A percentile compares a stretch with the other conserved stretches of the same genome.
Conservation (phyloP, 30 jellyfish, hydroid and myxozoan species). For the Hydractinia echinata region DNA sequence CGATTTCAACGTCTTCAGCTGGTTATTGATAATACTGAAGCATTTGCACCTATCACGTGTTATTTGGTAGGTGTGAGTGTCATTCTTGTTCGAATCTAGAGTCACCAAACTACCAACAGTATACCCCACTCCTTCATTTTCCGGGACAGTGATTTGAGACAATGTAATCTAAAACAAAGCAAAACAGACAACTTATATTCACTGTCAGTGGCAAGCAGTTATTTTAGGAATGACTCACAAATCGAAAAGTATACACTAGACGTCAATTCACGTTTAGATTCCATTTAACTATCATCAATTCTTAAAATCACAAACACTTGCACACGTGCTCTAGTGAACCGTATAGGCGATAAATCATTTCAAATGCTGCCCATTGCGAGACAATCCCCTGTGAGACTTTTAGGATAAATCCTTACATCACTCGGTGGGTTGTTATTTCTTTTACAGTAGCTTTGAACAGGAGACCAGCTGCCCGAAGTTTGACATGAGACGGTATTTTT, state of each 20-base stretch:
- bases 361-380: too few species aligned
- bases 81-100: slow-evolving; percentile 56
- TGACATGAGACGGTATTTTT: slow-evolving; percentile 51
- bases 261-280: too few species aligned
- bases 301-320: too few species aligned
- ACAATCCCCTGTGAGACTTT: too few species aligned
- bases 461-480: slow-evolving; percentile 75
- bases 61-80: slow-evolving; percentile 47
- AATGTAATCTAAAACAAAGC: not conserved
- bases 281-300: too few species aligned
- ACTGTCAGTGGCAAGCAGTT: too few species aligned
- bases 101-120: slow-evolving; percentile 50
- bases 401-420: slow-evolving; percentile 34
- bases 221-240: too few species aligned
- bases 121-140: slow-evolving; percentile 56
- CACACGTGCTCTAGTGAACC: too few species aligned
- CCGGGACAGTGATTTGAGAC: slow-evolving; percentile 26
- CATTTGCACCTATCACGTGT: slow-evolving; percentile 40
- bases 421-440: slow-evolving; percentile 80
- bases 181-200: not conserved
- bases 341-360: too few species aligned
- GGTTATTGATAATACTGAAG: slow-evolving; percentile 44
- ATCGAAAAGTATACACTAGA: too few species aligned
- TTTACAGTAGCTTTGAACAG: slow-evolving; percentile 53
- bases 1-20: slow-evolving; percentile 42